Base-by-base conservation (phyloP, 2,113 vertebrate genomes). In the Thalassoma bifasciatum region DNA sequence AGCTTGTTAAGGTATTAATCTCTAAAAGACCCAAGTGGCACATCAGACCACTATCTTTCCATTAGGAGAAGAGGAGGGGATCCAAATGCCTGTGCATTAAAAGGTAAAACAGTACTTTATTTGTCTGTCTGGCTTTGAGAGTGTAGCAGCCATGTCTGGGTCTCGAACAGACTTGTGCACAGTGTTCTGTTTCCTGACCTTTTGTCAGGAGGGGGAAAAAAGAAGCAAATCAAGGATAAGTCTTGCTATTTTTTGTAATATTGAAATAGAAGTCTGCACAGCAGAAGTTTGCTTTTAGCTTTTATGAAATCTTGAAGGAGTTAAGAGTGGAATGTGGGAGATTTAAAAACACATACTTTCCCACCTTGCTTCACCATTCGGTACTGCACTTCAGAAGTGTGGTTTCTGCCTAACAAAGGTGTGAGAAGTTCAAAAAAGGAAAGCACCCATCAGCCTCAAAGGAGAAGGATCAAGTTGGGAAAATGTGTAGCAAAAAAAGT, bases 1-100 rank as follows among this genome's bases (percentile, higher is more conserved):
- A 34, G 59, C 58, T 84, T 67, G 81, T 87, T 87, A 79, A 75
- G 11, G 36, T 65, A 85, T 79, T 79, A 68, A 81, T 87, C 63
- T 78, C 50, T 68, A 60, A 79, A 86, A 82, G 65, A 77, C 12
- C 75, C 60, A 63, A 64, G 52, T 82, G 72, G 64, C 61, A 83
- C 58, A 74, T 82, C 69, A 77, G 75, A 66, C 72, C 38, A 56
- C 54, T 57, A 51, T 84, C 49, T 65, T 23, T 72, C 67, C 56
- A 79, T 86, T 81, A 84, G 65, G 24, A 21, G 22, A 68, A 73
- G 52, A 78, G 47, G 46, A 19, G 12, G 51, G 60, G 65, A 37
- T 66, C 50, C 1, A 57, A 79, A 81, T 72, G 66, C 70, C 66
- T 68, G 52, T 57, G 63, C 23, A 66, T 80, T 53, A 62, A 56